Evolutionary conservation across 1,140 invertebrate genomes (phyloP).

Genomic region (Lethocerus indicus): DNA sequence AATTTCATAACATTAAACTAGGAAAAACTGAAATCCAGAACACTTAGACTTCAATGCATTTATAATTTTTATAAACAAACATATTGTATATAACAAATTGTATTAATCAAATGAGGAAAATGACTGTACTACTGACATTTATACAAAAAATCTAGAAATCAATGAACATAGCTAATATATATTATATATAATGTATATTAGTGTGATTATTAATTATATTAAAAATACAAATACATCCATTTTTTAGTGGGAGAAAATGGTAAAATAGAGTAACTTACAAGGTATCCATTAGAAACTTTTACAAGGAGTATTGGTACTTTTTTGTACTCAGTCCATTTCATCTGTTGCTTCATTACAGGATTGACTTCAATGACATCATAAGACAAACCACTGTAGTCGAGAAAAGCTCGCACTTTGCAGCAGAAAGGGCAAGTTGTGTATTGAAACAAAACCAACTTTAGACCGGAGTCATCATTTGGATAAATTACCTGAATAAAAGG

Average conservation of each 20-base stretch:
- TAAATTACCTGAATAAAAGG: slow-evolving; percentile 35
- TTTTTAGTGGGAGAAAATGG: neutral
- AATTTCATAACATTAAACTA: too few relatives aligned
- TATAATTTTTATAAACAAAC: too few relatives aligned
- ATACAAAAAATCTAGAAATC: too few relatives aligned
- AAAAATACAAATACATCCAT: too few relatives aligned
- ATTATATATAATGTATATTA: too few relatives aligned
- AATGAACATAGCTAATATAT: too few relatives aligned
- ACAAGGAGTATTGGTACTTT: slow-evolving; percentile 91
- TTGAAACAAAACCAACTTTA: slow-evolving; percentile 83
- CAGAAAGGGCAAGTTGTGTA: slow-evolving; percentile 98
- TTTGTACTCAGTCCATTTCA: slow-evolving; percentile 86
- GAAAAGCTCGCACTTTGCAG: slow-evolving; percentile 87
- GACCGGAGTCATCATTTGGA: slow-evolving; percentile 46
- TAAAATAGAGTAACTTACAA: slow-evolving; percentile 26
- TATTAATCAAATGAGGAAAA: too few relatives aligned
- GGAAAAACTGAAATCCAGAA: too few relatives aligned
- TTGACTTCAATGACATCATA: slow-evolving; percentile 97
- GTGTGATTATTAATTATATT: too few relatives aligned
- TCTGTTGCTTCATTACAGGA: slow-evolving; percentile 74
- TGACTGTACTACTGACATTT: too few relatives aligned
- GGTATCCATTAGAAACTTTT: slow-evolving; percentile 49
- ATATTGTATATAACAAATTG: too few relatives aligned
- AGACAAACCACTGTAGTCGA: slow-evolving; percentile 86
- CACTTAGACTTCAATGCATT: too few relatives aligned